phyloP scores from a whole-genome alignment of 2,888 invertebrate species.

The Dione juno region DNA sequence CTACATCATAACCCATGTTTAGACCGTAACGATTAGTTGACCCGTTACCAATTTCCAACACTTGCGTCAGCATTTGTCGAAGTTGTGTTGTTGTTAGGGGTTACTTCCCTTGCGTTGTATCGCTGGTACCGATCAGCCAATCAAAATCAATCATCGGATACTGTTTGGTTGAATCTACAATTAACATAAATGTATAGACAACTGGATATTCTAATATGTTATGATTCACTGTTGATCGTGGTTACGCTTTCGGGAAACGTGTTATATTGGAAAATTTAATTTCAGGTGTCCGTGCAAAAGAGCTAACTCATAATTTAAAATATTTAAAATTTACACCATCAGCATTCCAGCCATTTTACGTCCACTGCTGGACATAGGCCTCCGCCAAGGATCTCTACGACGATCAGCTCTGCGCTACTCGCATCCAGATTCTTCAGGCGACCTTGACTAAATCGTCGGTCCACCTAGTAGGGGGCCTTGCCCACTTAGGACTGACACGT shows the following conservation, averaged over 20 bases:
- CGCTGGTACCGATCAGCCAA: conserved; percentile 81
- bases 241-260: conserved; percentile 30
- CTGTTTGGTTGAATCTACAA: conserved; percentile 83
- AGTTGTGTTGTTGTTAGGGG: conserved; percentile 50
- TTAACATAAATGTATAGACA: conserved; percentile 77
- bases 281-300: conserved; percentile 1
- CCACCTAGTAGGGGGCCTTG: too few species aligned
- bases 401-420: too few species aligned
- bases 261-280: conserved; percentile 31
- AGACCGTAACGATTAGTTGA: conserved; percentile 52
- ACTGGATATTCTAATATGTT: conserved; percentile 47
- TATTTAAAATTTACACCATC: neutral
- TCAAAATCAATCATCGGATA: conserved; percentile 84
- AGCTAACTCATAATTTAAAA: neutral
- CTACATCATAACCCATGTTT: conserved; percentile 40
- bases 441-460: too few species aligned
- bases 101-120: conserved; percentile 72
- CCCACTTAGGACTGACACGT: too few species aligned
- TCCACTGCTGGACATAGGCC: too few species aligned
- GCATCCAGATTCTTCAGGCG: neutral
- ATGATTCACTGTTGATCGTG: conserved; percentile 24
- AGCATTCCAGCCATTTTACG: too few species aligned
- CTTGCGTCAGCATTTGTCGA: conserved; percentile 54
- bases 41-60: conserved; percentile 63
- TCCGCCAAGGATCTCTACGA: too few species aligned